Conservation (phyloP, 2,888 invertebrate genomes). For the Stenodema calcarata region DNA sequence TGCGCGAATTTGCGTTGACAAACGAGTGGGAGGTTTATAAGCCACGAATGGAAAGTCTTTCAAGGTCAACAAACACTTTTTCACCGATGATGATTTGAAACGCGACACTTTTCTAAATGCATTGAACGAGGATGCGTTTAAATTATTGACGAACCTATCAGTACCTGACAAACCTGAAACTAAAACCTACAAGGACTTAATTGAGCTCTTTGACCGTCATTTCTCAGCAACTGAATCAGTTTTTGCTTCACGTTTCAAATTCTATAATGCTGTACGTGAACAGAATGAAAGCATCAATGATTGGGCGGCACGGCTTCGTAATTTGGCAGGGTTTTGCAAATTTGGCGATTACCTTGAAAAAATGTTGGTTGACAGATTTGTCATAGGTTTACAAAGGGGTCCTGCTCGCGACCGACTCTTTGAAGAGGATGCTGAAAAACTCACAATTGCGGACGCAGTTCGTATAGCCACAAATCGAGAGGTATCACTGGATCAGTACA, state of each 20-base stretch:
- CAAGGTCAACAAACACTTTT: slow-evolving; percentile 8
- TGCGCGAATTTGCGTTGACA: neutral
- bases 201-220: slow-evolving; percentile 22
- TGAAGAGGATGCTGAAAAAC: slow-evolving; percentile 23
- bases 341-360: slow-evolving; percentile 20
- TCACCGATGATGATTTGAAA: neutral
- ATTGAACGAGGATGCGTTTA: neutral
- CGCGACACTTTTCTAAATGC: neutral
- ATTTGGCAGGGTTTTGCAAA: neutral
- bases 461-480: slow-evolving; percentile 10
- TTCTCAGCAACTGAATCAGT: slow-evolving; percentile 17
- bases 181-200: neutral
- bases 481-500: neutral
- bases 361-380: slow-evolving; percentile 35
- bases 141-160: neutral
- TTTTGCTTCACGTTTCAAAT: slow-evolving; percentile 27
- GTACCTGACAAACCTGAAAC: neutral
- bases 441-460: neutral
- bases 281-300: slow-evolving; percentile 33
- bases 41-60: slow-evolving; percentile 22
- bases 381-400: slow-evolving; percentile 30
- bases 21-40: slow-evolving; percentile 25
- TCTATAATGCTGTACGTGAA: slow-evolving; percentile 28
- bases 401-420: slow-evolving; percentile 14
- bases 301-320: slow-evolving; percentile 25